Percentiles rank a stretch among this genome's conserved stretches.
phyloP scores from a whole-genome alignment of 2,113 vertebrate genomes.

The Vireo altiloquus region DNA sequence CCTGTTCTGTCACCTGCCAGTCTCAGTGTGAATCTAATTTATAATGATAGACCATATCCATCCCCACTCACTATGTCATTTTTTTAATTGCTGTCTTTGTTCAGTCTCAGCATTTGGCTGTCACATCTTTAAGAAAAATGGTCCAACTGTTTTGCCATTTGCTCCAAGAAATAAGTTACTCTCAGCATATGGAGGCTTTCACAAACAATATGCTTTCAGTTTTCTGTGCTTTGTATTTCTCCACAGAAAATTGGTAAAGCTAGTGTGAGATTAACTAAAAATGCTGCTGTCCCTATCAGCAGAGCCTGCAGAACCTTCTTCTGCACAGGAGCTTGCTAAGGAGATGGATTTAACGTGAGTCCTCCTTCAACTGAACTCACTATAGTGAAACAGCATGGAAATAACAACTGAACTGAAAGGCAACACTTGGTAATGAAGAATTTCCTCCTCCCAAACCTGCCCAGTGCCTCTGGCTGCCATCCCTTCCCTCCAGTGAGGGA shows the following conservation, averaged over 20 bases:
- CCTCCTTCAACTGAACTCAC: neutral
- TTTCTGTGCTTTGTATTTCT: neutral
- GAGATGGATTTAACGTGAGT: neutral
- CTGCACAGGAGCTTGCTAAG: neutral
- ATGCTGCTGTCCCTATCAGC: neutral
- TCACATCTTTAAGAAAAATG: constrained; percentile 38
- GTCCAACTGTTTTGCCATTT: constrained; percentile 46
- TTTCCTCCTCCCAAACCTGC: neutral
- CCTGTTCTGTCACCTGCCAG: constrained; percentile 4
- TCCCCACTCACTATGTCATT: neutral
- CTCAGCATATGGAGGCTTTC: constrained; percentile 34
- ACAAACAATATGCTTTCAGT: constrained; percentile 42
- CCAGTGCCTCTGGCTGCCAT: neutral
- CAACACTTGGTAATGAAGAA: neutral
- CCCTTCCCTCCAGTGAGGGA: neutral
- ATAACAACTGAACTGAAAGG: neutral
- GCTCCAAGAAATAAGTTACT: constrained; percentile 11
- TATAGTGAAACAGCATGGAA: neutral
- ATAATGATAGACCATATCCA: neutral
- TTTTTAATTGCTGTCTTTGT: constrained; percentile 15
- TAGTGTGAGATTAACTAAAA: neutral
- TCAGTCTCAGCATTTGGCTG: constrained; percentile 35
- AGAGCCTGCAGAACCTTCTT: neutral
- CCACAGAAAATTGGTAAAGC: neutral
- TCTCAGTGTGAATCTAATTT: neutral